Evolutionary conservation across 2,113 vertebrate genomes (phyloP).

Genomic region (Caranx melampygus): DNA sequence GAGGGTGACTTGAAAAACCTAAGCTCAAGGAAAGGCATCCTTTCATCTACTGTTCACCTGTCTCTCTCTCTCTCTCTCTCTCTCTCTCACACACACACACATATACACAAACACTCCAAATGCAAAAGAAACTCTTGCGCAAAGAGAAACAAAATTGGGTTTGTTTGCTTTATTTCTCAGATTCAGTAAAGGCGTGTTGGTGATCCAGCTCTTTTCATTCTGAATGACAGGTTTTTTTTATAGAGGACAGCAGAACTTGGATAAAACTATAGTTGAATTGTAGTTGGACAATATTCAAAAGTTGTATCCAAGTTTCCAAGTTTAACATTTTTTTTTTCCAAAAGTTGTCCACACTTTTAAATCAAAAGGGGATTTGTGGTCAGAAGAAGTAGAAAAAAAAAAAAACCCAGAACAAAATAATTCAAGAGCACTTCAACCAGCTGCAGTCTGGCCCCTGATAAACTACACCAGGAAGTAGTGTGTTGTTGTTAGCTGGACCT

Average conservation of each 20-base stretch:
- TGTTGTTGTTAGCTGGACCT: constrained; percentile 25
- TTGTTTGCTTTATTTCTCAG: constrained; percentile 6
- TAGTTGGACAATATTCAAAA: not conserved
- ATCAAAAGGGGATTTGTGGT: not conserved
- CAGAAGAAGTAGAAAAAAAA: not conserved
- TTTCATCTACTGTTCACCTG: constrained; percentile 34
- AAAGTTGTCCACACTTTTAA: not conserved
- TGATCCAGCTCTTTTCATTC: constrained; percentile 2
- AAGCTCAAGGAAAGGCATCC: constrained; percentile 38
- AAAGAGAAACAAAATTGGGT: not conserved
- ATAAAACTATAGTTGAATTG: not conserved
- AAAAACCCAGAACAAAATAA: not conserved
- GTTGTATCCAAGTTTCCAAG: not conserved
- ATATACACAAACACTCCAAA: constrained; percentile 4
- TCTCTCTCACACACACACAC: too few species aligned
- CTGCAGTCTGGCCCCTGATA: constrained; percentile 12
- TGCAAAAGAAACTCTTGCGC: constrained; percentile 16
- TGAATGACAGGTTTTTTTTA: not conserved
- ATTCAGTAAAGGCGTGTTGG: not conserved
- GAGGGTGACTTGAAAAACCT: constrained; percentile 38
- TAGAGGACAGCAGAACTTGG: not conserved
- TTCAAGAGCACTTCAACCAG: constrained; percentile 3
- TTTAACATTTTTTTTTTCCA: not conserved
- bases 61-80: not conserved
- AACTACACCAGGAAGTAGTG: constrained; percentile 16